Evolutionary conservation across 2,113 vertebrate genomes (phyloP).

Genomic region (Gymnorhina tibicen): DNA sequence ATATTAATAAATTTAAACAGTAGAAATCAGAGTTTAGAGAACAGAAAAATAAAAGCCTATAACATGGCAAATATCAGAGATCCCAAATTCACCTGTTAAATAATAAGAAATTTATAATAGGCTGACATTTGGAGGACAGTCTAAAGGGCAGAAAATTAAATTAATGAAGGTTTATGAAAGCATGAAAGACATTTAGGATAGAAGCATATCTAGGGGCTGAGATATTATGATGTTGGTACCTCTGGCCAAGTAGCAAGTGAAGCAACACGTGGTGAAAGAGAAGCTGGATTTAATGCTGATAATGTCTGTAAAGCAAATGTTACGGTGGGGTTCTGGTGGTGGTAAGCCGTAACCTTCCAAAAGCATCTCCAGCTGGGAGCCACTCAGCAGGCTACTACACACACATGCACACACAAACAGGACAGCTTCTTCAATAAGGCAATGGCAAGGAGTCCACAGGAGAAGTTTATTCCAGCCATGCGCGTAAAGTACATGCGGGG

Average conservation of each 20-base stretch:
- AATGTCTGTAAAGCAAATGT: neutral
- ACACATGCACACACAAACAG: too few relatives aligned
- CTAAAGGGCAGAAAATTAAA: neutral
- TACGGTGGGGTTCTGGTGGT: too few relatives aligned
- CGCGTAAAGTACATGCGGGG: too few relatives aligned
- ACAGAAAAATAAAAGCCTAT: neutral
- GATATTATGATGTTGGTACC: neutral
- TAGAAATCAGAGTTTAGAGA: neutral
- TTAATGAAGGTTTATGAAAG: neutral
- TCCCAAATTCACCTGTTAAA: neutral
- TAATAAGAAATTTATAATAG: neutral
- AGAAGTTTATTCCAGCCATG: too few relatives aligned
- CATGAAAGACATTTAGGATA: neutral
- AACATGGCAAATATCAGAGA: neutral
- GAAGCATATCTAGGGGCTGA: neutral
- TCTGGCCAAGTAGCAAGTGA: neutral
- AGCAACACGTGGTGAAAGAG: neutral
- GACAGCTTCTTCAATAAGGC: too few relatives aligned
- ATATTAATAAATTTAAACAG: neutral
- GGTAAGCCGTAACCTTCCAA: too few relatives aligned
- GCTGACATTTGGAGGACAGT: neutral
- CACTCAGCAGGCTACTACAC: too few relatives aligned
- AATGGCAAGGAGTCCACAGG: too few relatives aligned
- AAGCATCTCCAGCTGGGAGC: too few relatives aligned
- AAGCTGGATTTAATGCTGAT: neutral